Base-by-base conservation (phyloP, 1,140 invertebrate genomes). In the Chelonus insularis region DNA sequence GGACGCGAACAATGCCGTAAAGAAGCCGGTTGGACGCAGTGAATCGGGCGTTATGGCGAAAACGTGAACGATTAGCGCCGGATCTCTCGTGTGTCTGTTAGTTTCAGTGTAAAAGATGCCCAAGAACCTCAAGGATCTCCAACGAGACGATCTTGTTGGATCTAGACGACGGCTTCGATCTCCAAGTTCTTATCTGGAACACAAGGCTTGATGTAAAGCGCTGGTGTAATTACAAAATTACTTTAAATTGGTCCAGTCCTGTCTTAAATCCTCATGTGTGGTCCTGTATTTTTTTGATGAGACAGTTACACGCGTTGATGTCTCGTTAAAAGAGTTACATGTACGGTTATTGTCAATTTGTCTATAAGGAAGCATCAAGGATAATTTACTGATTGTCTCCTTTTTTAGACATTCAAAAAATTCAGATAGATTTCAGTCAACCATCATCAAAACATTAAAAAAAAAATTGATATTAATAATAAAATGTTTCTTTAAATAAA, bases 51-150 rank as follows among this genome's bases (percentile, higher is more conserved):
- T 80, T 80, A 80, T 80, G 73, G 77, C 75, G 70, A 80, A 80
- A 80, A 80, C 76, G 78, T 80, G 76, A 79, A 80, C 78, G 78
- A 80, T 80, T 80, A 80, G 78, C 67, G 72, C 64, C 68, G 67
- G 73, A 68, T 78, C 73, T 79, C 75, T 74, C 74, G 72, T 74
- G 57, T 65, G 59, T 37, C 54, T 65, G 25, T 60, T 63, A 62
- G 62, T 58, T 55, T 55, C 58, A 56, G 51, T 61, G 63, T 60
- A 55, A 58, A 43, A 16, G 14, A 7, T 43, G 4, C 16, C n/a
- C n/a, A n/a, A 39, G 37, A 39, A 4, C 6, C 16, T 14, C 41
- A 14, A 4, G 12, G 12, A 14, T n/a, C 25, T n/a, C 21, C 9
- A 11, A 48, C 23, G 11, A 23, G 6, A 23, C 20, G 8, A 23